Conservation (phyloP, 1,140 invertebrate species). For the Lasaia peninsularis region DNA sequence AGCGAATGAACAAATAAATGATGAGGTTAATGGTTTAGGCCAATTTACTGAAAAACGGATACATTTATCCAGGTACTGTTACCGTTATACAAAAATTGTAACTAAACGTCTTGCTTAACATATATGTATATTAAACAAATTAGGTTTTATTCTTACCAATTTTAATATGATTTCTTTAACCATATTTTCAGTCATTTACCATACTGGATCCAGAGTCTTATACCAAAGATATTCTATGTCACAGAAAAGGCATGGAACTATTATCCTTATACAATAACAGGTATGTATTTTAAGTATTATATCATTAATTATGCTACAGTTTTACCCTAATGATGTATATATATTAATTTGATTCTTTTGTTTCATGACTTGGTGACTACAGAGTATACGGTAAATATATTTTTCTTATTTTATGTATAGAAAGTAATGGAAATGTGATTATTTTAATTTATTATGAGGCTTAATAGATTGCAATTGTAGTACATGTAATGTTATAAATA, state of each 20-base stretch:
- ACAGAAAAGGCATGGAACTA: conserved; percentile 97
- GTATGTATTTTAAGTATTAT: conserved; percentile 55
- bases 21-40: conserved; percentile 88
- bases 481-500: no score
- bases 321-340: conserved; percentile 7
- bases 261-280: conserved; percentile 94
- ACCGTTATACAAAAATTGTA: no score
- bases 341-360: conserved; percentile 28
- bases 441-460: no score
- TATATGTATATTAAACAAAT: no score
- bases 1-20: conserved; percentile 87
- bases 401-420: no score
- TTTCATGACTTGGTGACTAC: conserved; percentile 26
- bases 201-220: conserved; percentile 91
- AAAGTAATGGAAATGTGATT: no score
- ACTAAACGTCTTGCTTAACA: no score
- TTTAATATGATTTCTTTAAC: no score
- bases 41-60: conserved; percentile 95
- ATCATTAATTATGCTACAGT: no score
- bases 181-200: conserved; percentile 87
- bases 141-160: no score
- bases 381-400: conserved; percentile 65
- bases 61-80: conserved; percentile 94
- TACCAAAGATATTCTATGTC: conserved; percentile 94
- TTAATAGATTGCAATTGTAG: no score